Percentiles rank a stretch among this genome's conserved stretches.
Evolutionary conservation across 30 jellyfish, hydroid and myxozoan species (phyloP).

Genomic region (Rhopilema esculentum): DNA sequence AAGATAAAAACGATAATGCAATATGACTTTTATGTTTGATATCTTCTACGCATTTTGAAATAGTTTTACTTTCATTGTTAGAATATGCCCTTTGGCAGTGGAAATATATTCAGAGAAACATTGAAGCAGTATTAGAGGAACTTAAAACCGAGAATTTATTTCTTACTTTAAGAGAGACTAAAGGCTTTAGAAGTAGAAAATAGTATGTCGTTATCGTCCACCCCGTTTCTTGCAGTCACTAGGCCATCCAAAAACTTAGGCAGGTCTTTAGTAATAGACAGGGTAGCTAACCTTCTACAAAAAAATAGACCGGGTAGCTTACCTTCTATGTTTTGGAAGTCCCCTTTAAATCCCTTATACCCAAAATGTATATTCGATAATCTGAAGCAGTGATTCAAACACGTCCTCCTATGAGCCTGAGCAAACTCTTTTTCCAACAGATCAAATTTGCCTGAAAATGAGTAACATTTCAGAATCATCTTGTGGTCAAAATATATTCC

Average conservation of each 20-base stretch:
- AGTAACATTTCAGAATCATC: no score
- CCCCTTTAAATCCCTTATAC: no score
- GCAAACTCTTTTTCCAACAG: no score
- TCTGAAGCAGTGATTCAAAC: no score
- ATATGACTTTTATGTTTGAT: neutral
- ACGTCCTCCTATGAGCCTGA: no score
- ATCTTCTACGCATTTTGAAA: neutral
- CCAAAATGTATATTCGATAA: no score
- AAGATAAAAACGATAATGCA: neutral
- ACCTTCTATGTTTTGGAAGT: no score
- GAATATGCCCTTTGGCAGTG: neutral
- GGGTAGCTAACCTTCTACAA: no score
- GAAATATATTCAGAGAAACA: neutral
- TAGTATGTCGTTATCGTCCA: neutral
- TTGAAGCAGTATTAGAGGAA: neutral
- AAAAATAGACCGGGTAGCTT: no score
- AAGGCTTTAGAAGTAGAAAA: neutral
- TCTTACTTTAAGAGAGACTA: neutral
- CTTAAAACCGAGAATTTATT: neutral
- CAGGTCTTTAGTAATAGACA: no score
- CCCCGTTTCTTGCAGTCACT: neutral
- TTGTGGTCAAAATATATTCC: no score
- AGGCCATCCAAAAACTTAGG: neutral
- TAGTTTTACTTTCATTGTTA: neutral
- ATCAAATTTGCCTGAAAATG: no score